Base-by-base conservation (phyloP, 1,140 invertebrate genomes). In the Atta texana region DNA sequence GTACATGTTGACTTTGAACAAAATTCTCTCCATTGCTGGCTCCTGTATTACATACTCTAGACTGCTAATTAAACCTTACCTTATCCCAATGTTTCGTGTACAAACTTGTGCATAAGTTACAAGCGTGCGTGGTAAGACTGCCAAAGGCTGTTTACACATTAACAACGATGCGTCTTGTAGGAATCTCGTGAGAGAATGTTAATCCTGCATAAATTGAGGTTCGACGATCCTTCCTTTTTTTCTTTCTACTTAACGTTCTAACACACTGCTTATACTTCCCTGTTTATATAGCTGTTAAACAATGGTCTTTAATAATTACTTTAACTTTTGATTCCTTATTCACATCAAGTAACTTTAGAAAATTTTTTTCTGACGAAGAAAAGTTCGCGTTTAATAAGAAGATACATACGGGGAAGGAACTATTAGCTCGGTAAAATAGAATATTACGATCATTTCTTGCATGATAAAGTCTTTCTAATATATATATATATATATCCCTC, bases 11-110 rank as follows among this genome's bases (percentile, higher is more conserved):
- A 81, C 16, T 39, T 39, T 59, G n/a, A 68, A 72, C 55, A 72
- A 74, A 82, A 59, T 61, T 49, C 39, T 72, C 34, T 55, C 16
- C 39, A 21, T 6, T 31, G 24, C 28, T 12, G 3, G 61, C 80
- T 59, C 49, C 53, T 68, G 24, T 72, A 68, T 66, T 44, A 74
- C 68, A 49, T 53, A 55, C 34, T 34, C 34, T 53, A 72, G 68
- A 82, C 55, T 69, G n/a, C 68, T 82, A 82, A 82, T 82, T 82
- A 82, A 82, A 74, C 55, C 80, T 74, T 74, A 31, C 80, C 68
- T 44, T 61, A 82, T 82, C 24, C 55, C 68, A 72, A 82, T 72
- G 80, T 61, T 74, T 82, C 68, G 61, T 72, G 68, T 57, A 59
- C 68, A 61, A 82, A 61, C 66, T 81, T 44, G 10, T 21, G 21